A percentile compares a stretch with the other conserved stretches of the same genome.
These are phyloP conservation scores for Eretmocerus hayati DNA, from an alignment of 2,888 invertebrate genomes.

Conservation along the genomic window DNA sequence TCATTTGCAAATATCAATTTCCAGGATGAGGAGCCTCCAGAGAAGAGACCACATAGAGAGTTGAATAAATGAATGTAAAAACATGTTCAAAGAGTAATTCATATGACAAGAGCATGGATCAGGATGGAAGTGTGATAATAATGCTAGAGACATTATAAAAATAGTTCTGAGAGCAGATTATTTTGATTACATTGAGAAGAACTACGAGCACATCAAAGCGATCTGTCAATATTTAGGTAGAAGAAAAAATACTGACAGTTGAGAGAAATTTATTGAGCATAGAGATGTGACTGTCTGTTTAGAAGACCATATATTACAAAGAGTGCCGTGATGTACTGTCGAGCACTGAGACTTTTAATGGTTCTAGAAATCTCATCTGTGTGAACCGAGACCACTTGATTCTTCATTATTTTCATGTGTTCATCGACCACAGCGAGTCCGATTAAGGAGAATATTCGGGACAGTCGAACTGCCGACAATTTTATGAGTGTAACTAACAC, in stretches of 20 bases:
- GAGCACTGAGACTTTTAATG: no score
- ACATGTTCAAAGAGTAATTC: slow-evolving; percentile 24
- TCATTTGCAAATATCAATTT: slow-evolving; percentile 21
- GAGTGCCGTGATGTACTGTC: no score
- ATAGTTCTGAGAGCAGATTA: slow-evolving; percentile 45
- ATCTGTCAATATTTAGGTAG: not conserved
- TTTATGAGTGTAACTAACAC: no score
- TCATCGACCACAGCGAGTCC: no score
- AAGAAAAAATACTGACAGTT: not conserved
- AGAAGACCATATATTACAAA: no score
- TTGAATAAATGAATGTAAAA: slow-evolving; percentile 43
- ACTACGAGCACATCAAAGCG: slow-evolving; percentile 25
- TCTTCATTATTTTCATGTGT: no score
- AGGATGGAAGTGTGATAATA: slow-evolving; percentile 32
- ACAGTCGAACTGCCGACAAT: no score
- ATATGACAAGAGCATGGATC: slow-evolving; percentile 12
- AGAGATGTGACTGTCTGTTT: not conserved
- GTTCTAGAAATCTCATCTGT: no score
- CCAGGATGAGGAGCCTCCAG: slow-evolving; percentile 44
- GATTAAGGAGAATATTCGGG: no score
- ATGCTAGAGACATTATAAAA: slow-evolving; percentile 31
- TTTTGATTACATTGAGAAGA: slow-evolving; percentile 45
- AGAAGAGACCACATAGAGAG: slow-evolving; percentile 43
- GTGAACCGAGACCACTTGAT: no score
- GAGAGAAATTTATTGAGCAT: not conserved